Conservation (phyloP, 2,797 vertebrate genomes). For the Tolypeutes matacus region DNA sequence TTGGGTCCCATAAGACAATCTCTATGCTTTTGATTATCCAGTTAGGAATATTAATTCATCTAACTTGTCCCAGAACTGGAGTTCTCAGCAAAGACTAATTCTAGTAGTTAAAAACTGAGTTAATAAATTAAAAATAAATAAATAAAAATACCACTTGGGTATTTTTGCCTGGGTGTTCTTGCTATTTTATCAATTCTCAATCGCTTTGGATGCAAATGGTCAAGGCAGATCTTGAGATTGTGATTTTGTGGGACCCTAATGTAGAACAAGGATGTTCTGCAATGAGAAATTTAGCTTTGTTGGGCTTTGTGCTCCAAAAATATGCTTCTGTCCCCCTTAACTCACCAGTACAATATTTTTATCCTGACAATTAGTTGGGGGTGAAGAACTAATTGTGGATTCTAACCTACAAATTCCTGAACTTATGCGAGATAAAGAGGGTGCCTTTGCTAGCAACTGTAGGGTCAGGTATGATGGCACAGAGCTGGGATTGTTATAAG, state of each 20-base stretch:
- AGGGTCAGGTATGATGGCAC: accelerated
- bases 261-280: accelerated
- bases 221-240: accelerated
- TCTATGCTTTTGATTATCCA: accelerated
- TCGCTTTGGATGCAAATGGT: too few relatives aligned
- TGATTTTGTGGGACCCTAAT: accelerated
- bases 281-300: accelerated
- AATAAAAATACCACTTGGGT: neutral
- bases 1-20: accelerated
- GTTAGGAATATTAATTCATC: too few relatives aligned
- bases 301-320: neutral
- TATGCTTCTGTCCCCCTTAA: accelerated
- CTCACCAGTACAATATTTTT: accelerated
- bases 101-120: accelerated
- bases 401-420: accelerated
- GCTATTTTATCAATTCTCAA: accelerated
- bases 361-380: accelerated
- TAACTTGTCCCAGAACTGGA: neutral
- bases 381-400: accelerated
- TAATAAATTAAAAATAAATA: neutral
- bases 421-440: accelerated
- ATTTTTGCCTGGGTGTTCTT: too few relatives aligned
- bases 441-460: neutral
- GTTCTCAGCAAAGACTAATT: neutral
- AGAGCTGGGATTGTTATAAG: neutral